Evolutionary conservation across 2,113 vertebrate genomes (phyloP).

Genomic region (Paedocypris sp.): DNA sequence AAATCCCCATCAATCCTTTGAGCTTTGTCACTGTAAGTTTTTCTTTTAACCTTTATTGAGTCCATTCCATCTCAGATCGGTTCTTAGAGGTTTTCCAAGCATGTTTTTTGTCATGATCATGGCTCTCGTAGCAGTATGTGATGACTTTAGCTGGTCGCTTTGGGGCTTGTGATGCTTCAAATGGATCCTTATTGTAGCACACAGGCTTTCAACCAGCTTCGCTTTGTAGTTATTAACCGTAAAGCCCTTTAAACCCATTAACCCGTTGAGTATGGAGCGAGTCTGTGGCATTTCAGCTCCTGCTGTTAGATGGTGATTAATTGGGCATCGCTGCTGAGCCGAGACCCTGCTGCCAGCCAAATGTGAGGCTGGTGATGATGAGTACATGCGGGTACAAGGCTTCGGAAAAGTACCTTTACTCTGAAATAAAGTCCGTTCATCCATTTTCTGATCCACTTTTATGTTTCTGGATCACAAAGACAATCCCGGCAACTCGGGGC

Average conservation of each 20-base stretch:
- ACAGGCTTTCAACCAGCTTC: conserved; percentile 5
- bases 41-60: neutral
- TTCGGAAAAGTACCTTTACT: too few relatives aligned
- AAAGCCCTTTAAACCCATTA: conserved; percentile 3
- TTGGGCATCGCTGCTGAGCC: conserved; percentile 3
- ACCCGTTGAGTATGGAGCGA: conserved; percentile 10
- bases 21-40: conserved; percentile 44
- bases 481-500: too few relatives aligned
- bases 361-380: neutral
- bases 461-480: too few relatives aligned
- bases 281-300: conserved; percentile 2
- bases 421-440: too few relatives aligned
- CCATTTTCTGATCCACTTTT: too few relatives aligned
- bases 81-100: neutral
- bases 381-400: neutral
- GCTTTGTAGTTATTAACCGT: conserved; percentile 11
- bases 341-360: conserved; percentile 7
- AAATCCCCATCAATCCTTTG: conserved; percentile 48
- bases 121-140: neutral
- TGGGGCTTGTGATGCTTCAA: conserved; percentile 23
- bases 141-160: neutral
- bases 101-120: neutral
- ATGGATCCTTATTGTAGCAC: conserved; percentile 23
- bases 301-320: conserved; percentile 19
- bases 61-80: neutral